Evolutionary conservation across 2,888 invertebrate species (phyloP).

Genomic region (Eurytoma adleriae): DNA sequence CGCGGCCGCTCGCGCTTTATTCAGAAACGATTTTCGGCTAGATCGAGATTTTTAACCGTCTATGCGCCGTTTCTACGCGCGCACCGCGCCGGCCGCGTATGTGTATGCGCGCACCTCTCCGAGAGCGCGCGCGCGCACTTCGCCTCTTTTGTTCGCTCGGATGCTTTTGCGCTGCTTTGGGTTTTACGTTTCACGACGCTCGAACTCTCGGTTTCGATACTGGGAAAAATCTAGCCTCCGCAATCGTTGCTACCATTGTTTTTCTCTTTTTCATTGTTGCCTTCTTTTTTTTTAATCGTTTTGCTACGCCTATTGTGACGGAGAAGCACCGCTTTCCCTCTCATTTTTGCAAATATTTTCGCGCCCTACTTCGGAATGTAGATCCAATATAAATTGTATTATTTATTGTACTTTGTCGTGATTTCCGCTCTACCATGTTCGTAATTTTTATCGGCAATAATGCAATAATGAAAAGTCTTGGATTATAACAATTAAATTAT

Average conservation of each 20-base stretch:
- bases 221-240: conserved; percentile 21
- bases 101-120: neutral
- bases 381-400: too few relatives aligned
- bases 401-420: too few relatives aligned
- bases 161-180: conserved; percentile 30
- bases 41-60: conserved; percentile 49
- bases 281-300: neutral
- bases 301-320: too few relatives aligned
- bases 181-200: conserved; percentile 40
- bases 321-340: too few relatives aligned
- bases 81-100: neutral
- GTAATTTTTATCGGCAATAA: too few relatives aligned
- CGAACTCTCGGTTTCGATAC: conserved; percentile 44
- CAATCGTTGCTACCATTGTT: conserved; percentile 11
- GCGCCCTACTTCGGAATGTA: too few relatives aligned
- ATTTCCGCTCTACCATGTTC: too few relatives aligned
- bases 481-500: too few relatives aligned
- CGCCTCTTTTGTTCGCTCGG: conserved; percentile 13
- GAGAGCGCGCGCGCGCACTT: neutral
- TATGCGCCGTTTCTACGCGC: neutral
- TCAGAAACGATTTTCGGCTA: conserved; percentile 54
- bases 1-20: conserved; percentile 25
- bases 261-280: conserved; percentile 3
- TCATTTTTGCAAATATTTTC: too few relatives aligned
- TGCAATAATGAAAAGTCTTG: too few relatives aligned